A percentile compares a stretch with the other conserved stretches of the same genome.
These are phyloP conservation scores for Psilopsiagon aurifrons DNA, from an alignment of 2,113 vertebrate species.

Conservation along the genomic window DNA sequence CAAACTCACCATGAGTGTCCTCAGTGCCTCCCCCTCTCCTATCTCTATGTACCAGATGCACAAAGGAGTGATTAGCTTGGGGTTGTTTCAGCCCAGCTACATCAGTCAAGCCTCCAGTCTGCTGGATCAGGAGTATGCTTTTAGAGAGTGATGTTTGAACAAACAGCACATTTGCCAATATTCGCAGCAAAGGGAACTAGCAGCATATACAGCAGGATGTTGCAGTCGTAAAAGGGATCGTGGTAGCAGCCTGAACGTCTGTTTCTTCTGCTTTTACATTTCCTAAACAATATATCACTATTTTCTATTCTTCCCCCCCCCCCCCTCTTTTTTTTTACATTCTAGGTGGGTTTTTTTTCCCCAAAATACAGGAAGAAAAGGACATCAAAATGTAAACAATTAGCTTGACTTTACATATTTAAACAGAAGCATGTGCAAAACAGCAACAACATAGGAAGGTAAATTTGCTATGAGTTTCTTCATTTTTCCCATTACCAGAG, in stretches of 20 bases:
- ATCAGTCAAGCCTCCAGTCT: not conserved
- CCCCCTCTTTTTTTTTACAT: not conserved
- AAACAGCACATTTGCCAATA: not conserved
- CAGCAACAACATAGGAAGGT: not conserved
- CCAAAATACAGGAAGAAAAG: not conserved
- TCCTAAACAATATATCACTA: not conserved
- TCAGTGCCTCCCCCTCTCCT: not conserved
- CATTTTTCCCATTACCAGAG: accelerated
- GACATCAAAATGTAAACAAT: not conserved
- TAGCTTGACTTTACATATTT: not conserved
- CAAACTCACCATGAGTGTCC: not conserved
- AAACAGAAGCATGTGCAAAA: not conserved
- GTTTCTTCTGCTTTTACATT: not conserved
- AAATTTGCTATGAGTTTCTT: not conserved
- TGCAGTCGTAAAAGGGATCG: not conserved
- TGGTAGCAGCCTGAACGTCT: not conserved
- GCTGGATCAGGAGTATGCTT: not conserved
- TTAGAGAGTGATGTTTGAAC: not conserved
- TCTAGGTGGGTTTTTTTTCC: not conserved
- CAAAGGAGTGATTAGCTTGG: not conserved
- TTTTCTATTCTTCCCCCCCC: not conserved
- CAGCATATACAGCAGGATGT: not conserved
- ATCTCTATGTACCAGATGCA: not conserved
- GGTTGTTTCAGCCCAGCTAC: not conserved
- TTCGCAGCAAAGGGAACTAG: not conserved